A percentile compares a stretch with the other conserved stretches of the same genome.
Evolutionary conservation across 1,140 invertebrate genomes (phyloP).

Genomic region (Samia ricini): DNA sequence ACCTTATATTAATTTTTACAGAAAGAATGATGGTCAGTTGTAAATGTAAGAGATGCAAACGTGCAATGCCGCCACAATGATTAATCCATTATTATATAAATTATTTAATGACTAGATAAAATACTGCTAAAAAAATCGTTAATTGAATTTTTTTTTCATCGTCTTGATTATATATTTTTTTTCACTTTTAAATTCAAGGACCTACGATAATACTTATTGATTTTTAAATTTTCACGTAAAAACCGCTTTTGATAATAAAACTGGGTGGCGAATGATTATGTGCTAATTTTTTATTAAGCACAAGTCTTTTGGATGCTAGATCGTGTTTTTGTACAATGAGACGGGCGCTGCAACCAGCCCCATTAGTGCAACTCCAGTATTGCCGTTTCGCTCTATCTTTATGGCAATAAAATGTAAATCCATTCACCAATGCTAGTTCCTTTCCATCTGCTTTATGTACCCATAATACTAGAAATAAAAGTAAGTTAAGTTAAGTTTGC

Average conservation of each 20-base stretch:
- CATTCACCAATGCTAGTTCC: conserved; percentile 17
- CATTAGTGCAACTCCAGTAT: conserved; percentile 23
- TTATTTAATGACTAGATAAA: no score
- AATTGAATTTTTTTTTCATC: no score
- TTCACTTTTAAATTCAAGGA: no score
- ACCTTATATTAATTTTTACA: no score
- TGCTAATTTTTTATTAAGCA: conserved; percentile 2
- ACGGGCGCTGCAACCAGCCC: conserved; percentile 13
- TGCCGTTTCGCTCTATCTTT: not conserved
- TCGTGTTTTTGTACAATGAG: not conserved
- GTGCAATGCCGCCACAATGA: no score
- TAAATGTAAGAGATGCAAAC: no score
- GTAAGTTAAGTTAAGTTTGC: no score
- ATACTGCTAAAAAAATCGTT: no score
- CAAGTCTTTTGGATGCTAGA: not conserved
- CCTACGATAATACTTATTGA: no score
- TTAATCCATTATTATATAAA: no score
- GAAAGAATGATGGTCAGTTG: no score
- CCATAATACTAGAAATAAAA: conserved; percentile 20
- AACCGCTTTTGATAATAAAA: conserved; percentile 25
- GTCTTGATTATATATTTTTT: no score
- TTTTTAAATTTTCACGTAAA: conserved; percentile 25
- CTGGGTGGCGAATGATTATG: conserved; percentile 15
- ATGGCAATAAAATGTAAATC: conserved; percentile 26
- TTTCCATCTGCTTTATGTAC: conserved; percentile 19